Evolutionary conservation across 2,113 vertebrate genomes (phyloP).

Genomic region (Agapornis roseicollis): DNA sequence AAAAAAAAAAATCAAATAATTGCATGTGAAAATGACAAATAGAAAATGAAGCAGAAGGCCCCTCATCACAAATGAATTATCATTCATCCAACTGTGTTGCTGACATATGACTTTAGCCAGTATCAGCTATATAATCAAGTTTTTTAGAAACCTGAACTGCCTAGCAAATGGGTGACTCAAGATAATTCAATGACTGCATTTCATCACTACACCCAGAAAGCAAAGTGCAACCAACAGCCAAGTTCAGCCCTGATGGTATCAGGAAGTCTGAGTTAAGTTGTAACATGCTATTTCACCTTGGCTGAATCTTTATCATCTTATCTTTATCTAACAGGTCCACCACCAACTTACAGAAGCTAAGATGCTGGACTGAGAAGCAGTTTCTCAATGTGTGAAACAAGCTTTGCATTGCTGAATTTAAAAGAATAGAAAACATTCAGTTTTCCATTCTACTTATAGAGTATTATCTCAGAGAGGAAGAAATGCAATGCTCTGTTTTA

Average conservation of each 20-base stretch:
- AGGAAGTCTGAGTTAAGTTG: constrained; percentile 29
- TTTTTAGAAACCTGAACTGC: constrained; percentile 47
- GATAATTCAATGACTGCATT: constrained; percentile 48
- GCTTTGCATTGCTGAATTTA: constrained; percentile 17
- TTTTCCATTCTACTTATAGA: background rate
- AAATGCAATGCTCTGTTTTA: background rate
- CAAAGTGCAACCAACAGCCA: constrained; percentile 25
- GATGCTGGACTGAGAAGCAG: background rate
- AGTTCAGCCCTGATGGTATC: constrained; percentile 57
- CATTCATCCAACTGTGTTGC: background rate
- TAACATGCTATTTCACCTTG: constrained; percentile 49
- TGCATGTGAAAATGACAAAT: background rate
- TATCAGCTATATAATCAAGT: background rate
- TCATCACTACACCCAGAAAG: constrained; percentile 34
- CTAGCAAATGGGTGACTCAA: constrained; percentile 51
- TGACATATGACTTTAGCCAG: background rate
- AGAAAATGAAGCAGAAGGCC: background rate
- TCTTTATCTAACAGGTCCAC: constrained; percentile 46
- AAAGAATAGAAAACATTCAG: background rate
- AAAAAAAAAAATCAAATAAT: background rate
- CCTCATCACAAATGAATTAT: background rate
- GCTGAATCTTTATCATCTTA: constrained; percentile 52
- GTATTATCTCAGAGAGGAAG: background rate
- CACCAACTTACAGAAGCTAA: constrained; percentile 30
- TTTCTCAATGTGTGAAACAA: constrained; percentile 22